These are phyloP conservation scores for Passerina amoena DNA, from an alignment of 2,113 vertebrate genomes.

Conservation along the genomic window DNA sequence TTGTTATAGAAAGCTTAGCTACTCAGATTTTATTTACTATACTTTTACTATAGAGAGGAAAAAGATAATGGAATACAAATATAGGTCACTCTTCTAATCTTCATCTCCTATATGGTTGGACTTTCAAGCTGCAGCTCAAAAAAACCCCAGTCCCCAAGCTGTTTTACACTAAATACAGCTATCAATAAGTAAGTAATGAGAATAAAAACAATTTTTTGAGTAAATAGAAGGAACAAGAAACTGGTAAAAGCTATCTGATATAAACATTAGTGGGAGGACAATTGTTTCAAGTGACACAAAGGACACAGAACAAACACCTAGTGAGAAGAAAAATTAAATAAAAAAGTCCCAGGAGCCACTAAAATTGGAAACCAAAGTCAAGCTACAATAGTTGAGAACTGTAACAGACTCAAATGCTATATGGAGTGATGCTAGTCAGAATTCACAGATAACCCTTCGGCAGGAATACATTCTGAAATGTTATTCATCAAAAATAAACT, in stretches of 20 bases:
- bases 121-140: not conserved
- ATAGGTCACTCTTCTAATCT: not conserved
- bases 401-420: not conserved
- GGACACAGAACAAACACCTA: not conserved
- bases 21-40: not conserved
- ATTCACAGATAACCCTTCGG: not conserved
- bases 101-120: not conserved
- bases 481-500: not conserved
- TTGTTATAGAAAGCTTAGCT: not conserved
- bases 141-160: rapidly evolving
- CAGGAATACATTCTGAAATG: not conserved
- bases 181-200: not conserved
- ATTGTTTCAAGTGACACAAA: not conserved
- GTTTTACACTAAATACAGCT: not conserved
- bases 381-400: not conserved
- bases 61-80: not conserved
- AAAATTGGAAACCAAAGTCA: not conserved
- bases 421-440: not conserved
- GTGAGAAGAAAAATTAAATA: not conserved
- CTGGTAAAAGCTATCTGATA: not conserved
- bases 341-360: not conserved
- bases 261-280: not conserved
- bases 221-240: not conserved
- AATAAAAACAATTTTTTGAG: not conserved
- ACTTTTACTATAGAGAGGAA: not conserved